Evolutionary conservation across 2,797 vertebrate species (phyloP), one percentile per base, ranked within the genome.

Genomic region (Buceros bicornis): DNA sequence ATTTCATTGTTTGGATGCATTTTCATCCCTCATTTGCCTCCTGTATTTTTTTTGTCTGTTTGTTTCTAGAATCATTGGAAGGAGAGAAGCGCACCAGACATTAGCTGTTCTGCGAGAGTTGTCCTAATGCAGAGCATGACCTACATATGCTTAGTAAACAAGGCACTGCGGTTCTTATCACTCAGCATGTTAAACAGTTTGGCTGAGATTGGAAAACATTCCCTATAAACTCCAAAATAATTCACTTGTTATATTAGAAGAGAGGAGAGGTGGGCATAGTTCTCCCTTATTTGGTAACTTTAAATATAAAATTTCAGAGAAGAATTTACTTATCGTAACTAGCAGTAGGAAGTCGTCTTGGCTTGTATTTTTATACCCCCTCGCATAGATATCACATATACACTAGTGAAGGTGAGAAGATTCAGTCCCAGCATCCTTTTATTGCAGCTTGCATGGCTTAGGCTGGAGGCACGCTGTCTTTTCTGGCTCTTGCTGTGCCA

Each of bases 111-210:
- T 92, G 2, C 40, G 64, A 91, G 40, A 92, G 89, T 85, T 93
- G 60, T 42, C 67, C 53, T 83, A 88, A 78, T 33, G 15, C 50
- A 88, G 60, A 95, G 17, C 69, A 37, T 87, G 56, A 94, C 93
- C 54, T 65, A 94, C 91, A 91, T 96, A 65, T 62, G 48, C 26
- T 96, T 84, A 94, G 37, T 80, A 84, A 97, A 82, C 57, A 86
- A 89, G n/a, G 62, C 51, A 53, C 15, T 76, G 40, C 33, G 56
- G 43, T 90, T 76, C 40, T 62, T 92, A 87, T 65, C 51, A 58
- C 21, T 62, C 60, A 91, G 24, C 42, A 65, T 65, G 71, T 74
- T 94, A 66, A 86, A 93, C 40, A 91, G 25, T 54, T 66, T 87
- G 67, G 43, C n/a, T 7, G 2, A 89, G n/a, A 73, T 10, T 65